Base-by-base conservation (phyloP, 2,888 invertebrate species). In the Trissonchulus latispiculum region DNA sequence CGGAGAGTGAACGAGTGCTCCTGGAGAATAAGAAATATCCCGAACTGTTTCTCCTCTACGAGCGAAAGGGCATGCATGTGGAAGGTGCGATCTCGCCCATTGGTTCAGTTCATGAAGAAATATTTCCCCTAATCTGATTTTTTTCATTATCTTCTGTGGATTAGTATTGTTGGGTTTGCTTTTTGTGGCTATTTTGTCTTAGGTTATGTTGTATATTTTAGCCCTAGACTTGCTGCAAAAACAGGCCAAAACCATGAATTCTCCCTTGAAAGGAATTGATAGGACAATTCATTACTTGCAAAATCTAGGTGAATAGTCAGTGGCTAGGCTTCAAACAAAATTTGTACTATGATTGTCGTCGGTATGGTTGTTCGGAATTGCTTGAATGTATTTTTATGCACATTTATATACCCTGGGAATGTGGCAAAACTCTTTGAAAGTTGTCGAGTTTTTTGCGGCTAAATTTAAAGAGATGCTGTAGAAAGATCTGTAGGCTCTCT, bases 31-130 rank as follows among this genome's bases (percentile, higher is more conserved):
- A 91, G 72, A 96, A 95, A 83, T 90, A 90, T 81, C 91, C 90
- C 76, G 97, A 99, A 83, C 87, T 99, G 0, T 93, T 96, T 77
- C 94, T 97, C 80, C 86, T 99, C 37, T 99, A 97, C 84, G 92
- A 95, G 84, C 92, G 91, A 0, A 95, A 95, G 84, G 92, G 91
- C 0, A 90, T 93, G 78, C 96, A 97, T 83, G 89, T 90, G 76
- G 90, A 92, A 85, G 86, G 86, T 85, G 73, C 18, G 69, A n/a
- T n/a, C n/a, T n/a, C n/a, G n/a, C n/a, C n/a, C n/a, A n/a, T n/a
- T n/a, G n/a, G n/a, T 59, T 33, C 48, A 2, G 8, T 18, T 59
- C 23, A 1, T 15, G 23, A 15, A 74, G 28, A 18, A 15, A 8
- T 64, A 28, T 64, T 15, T 64, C 8, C 29, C 29, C 8, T 15